Base-by-base conservation (phyloP, 1,140 invertebrate species). In the Phymastichus coffea region DNA sequence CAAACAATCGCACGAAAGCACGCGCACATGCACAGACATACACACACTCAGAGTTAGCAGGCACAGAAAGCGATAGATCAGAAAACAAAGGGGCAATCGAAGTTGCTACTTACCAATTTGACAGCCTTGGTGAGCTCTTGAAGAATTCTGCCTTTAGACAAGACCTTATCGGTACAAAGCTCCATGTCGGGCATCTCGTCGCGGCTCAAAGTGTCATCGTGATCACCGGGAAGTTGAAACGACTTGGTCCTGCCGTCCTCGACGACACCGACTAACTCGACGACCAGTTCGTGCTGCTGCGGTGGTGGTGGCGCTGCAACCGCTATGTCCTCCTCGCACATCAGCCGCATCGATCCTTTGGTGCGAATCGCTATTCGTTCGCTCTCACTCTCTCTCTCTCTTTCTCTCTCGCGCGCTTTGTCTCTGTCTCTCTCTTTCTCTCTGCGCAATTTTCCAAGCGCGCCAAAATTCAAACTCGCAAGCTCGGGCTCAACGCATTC, bases 91-190 rank as follows among this genome's bases (percentile, higher is more conserved):
- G n/a, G n/a, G n/a, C n/a, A n/a, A n/a, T n/a, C n/a, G n/a, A n/a
- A n/a, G n/a, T 56, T 60, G 49, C 37, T 55, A 70, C 76, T 77
- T 62, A 80, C 79, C 70, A 81, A 58, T 71, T 81, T 81, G 63
- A 81, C 77, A 61, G 79, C 75, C 62, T 80, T 80, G 19, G 78
- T 80, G 14, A 81, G 69, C 59, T 81, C 78, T 33, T 78, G 76
- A 25, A 81, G 65, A 17, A 80, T 81, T 63, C 77, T 73, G 12
- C 69, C 69, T 53, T 81, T 81, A 20, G 78, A 79, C 14, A 79
- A 66, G 23, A 80, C 70, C 49, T 80, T 81, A 67, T 80, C 79
- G 47, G 78, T 79, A 66, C 75, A 77, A 22, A 78, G 71, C 59
- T 80, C 73, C 71, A 73, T 75, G 35, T 77, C 67, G 71, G 78